Percentiles rank a stretch among this genome's conserved stretches.
Conservation (phyloP, 2,888 invertebrate genomes). For the Epirrhoe tristata region DNA sequence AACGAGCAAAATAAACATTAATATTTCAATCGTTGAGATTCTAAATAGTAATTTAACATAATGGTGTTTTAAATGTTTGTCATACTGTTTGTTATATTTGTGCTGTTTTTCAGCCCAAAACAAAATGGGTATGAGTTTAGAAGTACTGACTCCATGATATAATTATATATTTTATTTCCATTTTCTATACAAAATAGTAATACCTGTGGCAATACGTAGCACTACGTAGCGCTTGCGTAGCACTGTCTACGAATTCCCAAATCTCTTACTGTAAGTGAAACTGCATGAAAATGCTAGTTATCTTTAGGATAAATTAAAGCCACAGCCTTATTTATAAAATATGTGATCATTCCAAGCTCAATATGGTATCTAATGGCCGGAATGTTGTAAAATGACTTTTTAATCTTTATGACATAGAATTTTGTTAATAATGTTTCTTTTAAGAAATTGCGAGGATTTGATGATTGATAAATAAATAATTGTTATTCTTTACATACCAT, state of each 20-base stretch:
- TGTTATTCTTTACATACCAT: too few species aligned
- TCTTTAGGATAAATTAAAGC: background rate
- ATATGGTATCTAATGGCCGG: slow-evolving; percentile 23
- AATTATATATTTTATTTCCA: background rate
- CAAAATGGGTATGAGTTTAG: background rate
- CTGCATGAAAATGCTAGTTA: slow-evolving; percentile 2
- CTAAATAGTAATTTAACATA: background rate
- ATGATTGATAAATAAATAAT: too few species aligned
- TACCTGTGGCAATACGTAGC: too few species aligned
- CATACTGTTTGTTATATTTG: background rate
- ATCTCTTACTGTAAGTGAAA: background rate
- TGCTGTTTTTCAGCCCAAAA: background rate
- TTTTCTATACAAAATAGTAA: too few species aligned
- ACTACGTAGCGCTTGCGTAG: slow-evolving; percentile 18
- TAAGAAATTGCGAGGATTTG: too few species aligned
- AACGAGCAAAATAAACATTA: slow-evolving; percentile 8
- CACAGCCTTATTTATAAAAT: slow-evolving; percentile 3
- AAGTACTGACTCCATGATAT: too few species aligned
- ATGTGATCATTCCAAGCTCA: slow-evolving; percentile 20
- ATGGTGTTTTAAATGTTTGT: background rate
- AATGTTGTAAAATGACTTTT: slow-evolving; percentile 21
- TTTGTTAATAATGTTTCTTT: background rate
- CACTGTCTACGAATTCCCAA: slow-evolving; percentile 23
- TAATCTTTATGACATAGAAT: slow-evolving; percentile 19
- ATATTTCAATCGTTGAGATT: slow-evolving; percentile 11